phyloP scores from a whole-genome alignment of 2,113 vertebrate species.

The Sinocyclocheilus anophthalmus region DNA sequence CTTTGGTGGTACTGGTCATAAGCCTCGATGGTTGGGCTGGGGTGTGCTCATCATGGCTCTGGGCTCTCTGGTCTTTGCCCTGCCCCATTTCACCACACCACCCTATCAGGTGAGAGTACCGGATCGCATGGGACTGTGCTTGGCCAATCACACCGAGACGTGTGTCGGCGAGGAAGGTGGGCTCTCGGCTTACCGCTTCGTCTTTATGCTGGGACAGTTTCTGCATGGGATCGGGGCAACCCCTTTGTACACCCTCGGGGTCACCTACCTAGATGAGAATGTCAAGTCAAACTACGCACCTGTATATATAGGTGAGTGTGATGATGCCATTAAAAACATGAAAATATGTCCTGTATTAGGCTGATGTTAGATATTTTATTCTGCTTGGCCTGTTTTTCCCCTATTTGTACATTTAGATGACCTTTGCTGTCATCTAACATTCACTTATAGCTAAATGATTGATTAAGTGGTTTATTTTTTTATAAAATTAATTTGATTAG shows the following conservation, averaged over 20 bases:
- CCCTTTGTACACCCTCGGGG: slow-evolving; percentile 92
- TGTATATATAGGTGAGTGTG: slow-evolving; percentile 91
- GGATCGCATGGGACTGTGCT: slow-evolving; percentile 69
- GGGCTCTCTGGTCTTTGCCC: slow-evolving; percentile 88
- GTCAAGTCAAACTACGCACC: slow-evolving; percentile 90
- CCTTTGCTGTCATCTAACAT: background rate
- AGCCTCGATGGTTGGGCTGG: slow-evolving; percentile 93
- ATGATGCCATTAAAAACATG: background rate
- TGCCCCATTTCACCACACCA: slow-evolving; percentile 88
- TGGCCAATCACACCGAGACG: slow-evolving; percentile 70
- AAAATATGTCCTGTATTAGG: background rate
- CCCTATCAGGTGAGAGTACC: slow-evolving; percentile 73
- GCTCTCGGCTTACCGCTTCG: slow-evolving; percentile 80
- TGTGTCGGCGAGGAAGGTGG: slow-evolving; percentile 69
- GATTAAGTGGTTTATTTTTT: no score
- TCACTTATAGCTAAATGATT: no score
- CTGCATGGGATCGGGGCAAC: slow-evolving; percentile 91
- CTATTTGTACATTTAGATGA: background rate
- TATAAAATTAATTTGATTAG: background rate
- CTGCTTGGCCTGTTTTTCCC: background rate
- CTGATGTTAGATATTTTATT: background rate
- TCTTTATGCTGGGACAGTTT: slow-evolving; percentile 97
- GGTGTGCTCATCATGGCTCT: slow-evolving; percentile 87
- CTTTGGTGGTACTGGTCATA: slow-evolving; percentile 90
- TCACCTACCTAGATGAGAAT: slow-evolving; percentile 95